These are phyloP conservation scores for Carcharodon carcharias DNA, from an alignment of 2,797 vertebrate genomes.

Conservation along the genomic window DNA sequence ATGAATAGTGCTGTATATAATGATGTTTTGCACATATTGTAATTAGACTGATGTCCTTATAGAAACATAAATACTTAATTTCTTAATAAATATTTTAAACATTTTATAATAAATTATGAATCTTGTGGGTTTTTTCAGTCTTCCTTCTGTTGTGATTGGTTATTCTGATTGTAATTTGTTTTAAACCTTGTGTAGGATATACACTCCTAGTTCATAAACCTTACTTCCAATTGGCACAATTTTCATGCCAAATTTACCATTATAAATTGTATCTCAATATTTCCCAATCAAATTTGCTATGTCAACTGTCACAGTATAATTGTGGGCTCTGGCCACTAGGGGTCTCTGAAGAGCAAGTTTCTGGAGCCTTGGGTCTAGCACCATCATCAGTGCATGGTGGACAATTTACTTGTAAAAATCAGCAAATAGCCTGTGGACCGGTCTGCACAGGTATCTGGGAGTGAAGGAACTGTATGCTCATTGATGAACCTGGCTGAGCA, in stretches of 20 bases:
- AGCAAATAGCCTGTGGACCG: not conserved
- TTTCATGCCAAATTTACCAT: not conserved
- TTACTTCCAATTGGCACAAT: not conserved
- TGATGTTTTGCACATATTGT: conserved; percentile 36
- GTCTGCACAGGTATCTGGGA: not conserved
- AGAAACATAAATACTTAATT: conserved; percentile 37
- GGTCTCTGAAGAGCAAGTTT: not conserved
- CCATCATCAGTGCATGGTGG: not conserved
- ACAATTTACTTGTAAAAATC: not conserved
- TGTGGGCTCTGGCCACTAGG: not conserved
- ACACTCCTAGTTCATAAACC: not conserved
- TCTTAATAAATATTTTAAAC: conserved; percentile 38
- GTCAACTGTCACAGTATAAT: not conserved
- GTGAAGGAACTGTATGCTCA: not conserved
- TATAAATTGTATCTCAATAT: not conserved
- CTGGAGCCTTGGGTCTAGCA: not conserved
- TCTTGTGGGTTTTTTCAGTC: not conserved
- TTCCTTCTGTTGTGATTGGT: not conserved
- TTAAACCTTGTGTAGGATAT: not conserved
- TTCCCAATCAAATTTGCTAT: no score
- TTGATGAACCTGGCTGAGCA: not conserved
- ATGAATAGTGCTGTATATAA: conserved; percentile 34
- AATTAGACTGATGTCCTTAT: conserved; percentile 37
- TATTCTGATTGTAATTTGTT: not conserved
- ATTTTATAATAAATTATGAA: conserved; percentile 26